Conservation (phyloP, 1,140 invertebrate species). For the Zaprionus nigranus region DNA sequence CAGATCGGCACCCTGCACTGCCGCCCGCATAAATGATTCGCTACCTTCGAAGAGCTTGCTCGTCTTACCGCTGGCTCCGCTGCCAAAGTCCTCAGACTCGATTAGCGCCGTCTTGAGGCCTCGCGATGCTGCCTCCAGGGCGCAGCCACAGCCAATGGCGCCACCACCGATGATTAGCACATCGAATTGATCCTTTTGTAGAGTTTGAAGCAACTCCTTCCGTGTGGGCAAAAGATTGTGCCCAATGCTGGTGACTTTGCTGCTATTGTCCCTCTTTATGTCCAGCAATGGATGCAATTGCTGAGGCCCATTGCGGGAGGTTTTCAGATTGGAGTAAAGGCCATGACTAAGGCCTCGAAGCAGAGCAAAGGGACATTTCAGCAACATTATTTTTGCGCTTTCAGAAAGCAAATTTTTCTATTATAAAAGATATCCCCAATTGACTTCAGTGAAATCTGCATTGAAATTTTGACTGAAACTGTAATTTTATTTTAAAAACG, state of each 20-base stretch:
- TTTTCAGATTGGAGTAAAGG: background rate
- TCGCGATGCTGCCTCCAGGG: constrained; percentile 54
- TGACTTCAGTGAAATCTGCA: background rate
- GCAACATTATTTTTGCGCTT: background rate
- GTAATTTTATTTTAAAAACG: background rate
- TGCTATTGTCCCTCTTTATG: background rate
- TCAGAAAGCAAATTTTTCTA: background rate
- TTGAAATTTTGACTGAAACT: background rate
- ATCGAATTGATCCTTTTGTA: constrained; percentile 88
- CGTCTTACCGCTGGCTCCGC: constrained; percentile 58
- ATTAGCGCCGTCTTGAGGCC: constrained; percentile 64
- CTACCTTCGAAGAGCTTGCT: constrained; percentile 63
- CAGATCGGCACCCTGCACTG: constrained; percentile 40
- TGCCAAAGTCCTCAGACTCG: constrained; percentile 57
- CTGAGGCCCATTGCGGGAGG: background rate
- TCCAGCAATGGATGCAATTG: background rate
- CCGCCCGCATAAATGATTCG: constrained; percentile 37
- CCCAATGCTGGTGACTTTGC: background rate
- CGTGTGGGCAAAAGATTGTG: background rate
- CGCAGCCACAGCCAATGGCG: constrained; percentile 95
- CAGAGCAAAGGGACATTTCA: background rate
- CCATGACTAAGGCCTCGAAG: background rate
- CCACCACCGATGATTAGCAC: constrained; percentile 97
- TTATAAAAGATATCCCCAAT: background rate
- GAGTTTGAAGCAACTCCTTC: constrained; percentile 23